These are phyloP conservation scores for Oryctes rhinoceros DNA, from an alignment of 1,140 invertebrate genomes.

Conservation along the genomic window DNA sequence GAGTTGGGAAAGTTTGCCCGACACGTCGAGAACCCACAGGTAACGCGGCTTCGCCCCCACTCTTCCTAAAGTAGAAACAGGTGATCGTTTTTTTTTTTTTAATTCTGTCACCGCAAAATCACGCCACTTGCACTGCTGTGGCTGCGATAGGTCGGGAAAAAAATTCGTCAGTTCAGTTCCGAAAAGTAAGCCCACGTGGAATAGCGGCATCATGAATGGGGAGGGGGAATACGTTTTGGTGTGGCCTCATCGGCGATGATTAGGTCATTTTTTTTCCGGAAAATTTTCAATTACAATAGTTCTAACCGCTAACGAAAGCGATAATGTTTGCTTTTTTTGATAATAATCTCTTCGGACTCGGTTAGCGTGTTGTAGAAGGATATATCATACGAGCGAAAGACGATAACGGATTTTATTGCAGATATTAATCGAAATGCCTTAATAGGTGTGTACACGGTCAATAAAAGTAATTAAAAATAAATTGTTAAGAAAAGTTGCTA, in stretches of 20 bases:
- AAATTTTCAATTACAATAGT: slow-evolving; percentile 1
- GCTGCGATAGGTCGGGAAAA: background rate
- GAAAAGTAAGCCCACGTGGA: background rate
- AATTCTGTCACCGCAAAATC: slow-evolving; percentile 16
- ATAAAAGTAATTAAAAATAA: too few species aligned
- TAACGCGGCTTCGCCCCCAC: background rate
- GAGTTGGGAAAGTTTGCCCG: background rate
- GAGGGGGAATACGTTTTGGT: background rate
- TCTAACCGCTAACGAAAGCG: slow-evolving; percentile 5
- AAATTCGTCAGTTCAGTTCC: background rate
- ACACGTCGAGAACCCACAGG: background rate
- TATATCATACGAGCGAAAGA: background rate
- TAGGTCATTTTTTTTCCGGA: background rate
- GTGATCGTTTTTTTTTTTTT: slow-evolving; percentile 15
- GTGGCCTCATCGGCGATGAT: background rate
- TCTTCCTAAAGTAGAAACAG: background rate
- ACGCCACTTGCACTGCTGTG: background rate
- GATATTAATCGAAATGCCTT: too few species aligned
- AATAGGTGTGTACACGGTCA: too few species aligned
- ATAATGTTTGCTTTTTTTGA: background rate
- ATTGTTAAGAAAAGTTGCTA: too few species aligned
- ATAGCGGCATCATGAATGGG: background rate
- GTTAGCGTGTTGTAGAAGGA: background rate
- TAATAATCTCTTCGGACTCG: background rate
- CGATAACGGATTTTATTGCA: too few species aligned